Conservation (phyloP, 2,888 invertebrate genomes). For the Drosophila sordidula region DNA sequence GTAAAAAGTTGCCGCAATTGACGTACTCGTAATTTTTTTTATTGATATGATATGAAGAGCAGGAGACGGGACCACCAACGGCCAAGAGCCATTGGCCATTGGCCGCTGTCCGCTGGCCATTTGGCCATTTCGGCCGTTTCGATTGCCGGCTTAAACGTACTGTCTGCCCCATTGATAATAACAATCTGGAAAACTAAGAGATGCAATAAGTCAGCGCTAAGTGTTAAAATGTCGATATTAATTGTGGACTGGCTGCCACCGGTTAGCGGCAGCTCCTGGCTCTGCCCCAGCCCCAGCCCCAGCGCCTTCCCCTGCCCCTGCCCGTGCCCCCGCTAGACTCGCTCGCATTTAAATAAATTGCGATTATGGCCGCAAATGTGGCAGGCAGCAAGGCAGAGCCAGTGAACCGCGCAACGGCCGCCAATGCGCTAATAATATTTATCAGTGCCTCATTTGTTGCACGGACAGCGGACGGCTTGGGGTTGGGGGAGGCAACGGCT, state of each 20-base stretch:
- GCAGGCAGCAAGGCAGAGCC: slow-evolving; percentile 50
- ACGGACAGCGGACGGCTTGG: slow-evolving; percentile 44
- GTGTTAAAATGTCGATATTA: slow-evolving; percentile 84
- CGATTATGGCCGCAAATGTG: slow-evolving; percentile 78
- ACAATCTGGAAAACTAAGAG: slow-evolving; percentile 76
- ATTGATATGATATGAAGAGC: slow-evolving; percentile 41
- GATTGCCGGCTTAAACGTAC: slow-evolving; percentile 55
- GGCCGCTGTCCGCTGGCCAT: slow-evolving; percentile 31
- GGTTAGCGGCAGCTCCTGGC: slow-evolving; percentile 25
- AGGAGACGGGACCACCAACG: slow-evolving; percentile 37
- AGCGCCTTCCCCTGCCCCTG: too few relatives aligned
- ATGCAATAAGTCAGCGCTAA: slow-evolving; percentile 81
- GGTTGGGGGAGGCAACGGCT: background rate
- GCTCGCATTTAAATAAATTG: slow-evolving; percentile 77
- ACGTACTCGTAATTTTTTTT: slow-evolving; percentile 46
- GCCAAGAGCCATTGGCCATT: slow-evolving; percentile 9
- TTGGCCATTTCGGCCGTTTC: slow-evolving; percentile 30
- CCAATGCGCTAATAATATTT: slow-evolving; percentile 77
- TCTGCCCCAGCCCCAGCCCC: slow-evolving; percentile 16
- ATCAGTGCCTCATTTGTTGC: slow-evolving; percentile 79
- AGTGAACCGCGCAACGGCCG: slow-evolving; percentile 55
- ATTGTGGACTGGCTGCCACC: slow-evolving; percentile 73
- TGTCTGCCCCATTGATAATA: slow-evolving; percentile 70
- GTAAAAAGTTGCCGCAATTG: slow-evolving; percentile 46
- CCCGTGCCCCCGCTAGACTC: slow-evolving; percentile 8